Evolutionary conservation across 2,113 vertebrate genomes (phyloP), one percentile per base, ranked within the genome.

Genomic region (Anseranas semipalmata): DNA sequence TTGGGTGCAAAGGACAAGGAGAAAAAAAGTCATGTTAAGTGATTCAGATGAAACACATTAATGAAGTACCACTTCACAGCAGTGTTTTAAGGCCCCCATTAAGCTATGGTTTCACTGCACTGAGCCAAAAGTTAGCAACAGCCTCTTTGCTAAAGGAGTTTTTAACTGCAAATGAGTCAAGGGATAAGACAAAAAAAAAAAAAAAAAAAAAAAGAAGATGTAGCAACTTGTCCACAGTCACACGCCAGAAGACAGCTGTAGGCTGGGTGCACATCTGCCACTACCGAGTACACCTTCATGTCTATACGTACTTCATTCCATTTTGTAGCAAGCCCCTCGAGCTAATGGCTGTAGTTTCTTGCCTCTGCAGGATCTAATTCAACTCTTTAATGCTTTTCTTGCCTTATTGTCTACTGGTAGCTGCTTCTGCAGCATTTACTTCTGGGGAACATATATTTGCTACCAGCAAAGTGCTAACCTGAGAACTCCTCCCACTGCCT

Each of bases 51-150:
- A 52, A 86, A 74, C 27, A 59, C 7, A 7, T 10, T 9, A 62
- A 56, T 0, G 0, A 60, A 7, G 2, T 35, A 9, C 33, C 53
- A 35, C 55, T 55, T 48, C n/a, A 46, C 39, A 80, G 71, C 86
- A 87, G 86, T 41, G 35, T 20, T 1, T 65, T 13, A 60, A 70
- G 53, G 72, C 94, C 2, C 14, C 39, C 62, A 35, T 43, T 30
- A 45, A 87, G 43, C 58, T 45, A 37, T 2, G 1, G 45, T 41
- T 91, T 67, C 52, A 71, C 48, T 59, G 68, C 56, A 58, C 5
- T 6, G 76, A 90, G 83, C 17, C 68, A 62, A 15, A 94, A 87
- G 48, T 43, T 39, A 89, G 70, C 48, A 60, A 90, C 27, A 87
- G 58, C 52, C 22, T 86, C 46, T 88, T 62, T 46, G 45, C 55